These are phyloP conservation scores for Falco punctatus DNA, from an alignment of 2,113 vertebrate genomes.

Conservation along the genomic window DNA sequence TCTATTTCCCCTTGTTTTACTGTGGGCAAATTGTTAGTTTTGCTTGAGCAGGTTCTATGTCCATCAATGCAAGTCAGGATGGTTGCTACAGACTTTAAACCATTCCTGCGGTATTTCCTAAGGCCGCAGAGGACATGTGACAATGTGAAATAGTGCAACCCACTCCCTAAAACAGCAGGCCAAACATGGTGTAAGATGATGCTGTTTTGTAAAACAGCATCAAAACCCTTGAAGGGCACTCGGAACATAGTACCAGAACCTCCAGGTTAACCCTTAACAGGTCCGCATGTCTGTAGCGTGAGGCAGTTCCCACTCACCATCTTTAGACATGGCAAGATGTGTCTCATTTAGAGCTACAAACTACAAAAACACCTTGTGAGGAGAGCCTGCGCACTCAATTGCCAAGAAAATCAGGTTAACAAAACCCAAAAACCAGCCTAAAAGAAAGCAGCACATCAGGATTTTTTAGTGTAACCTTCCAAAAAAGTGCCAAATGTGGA, in stretches of 20 bases:
- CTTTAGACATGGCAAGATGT: not conserved
- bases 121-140: not conserved
- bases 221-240: not conserved
- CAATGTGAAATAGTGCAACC: not conserved
- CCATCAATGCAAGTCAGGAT: rapidly evolving
- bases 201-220: not conserved
- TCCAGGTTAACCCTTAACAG: not conserved
- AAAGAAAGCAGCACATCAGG: not conserved
- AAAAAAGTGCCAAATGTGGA: not conserved
- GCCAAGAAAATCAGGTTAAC: not conserved
- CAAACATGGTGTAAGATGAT: not conserved
- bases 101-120: not conserved
- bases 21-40: not conserved
- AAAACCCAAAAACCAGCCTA: not conserved
- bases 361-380: not conserved
- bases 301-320: not conserved
- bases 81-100: not conserved
- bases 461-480: not conserved
- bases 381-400: not conserved
- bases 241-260: not conserved
- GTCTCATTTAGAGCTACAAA: not conserved
- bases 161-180: not conserved
- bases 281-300: rapidly evolving
- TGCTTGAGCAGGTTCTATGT: too few relatives aligned
- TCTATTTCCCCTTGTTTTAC: too few relatives aligned